Evolutionary conservation across 2,888 invertebrate species (phyloP), one percentile per base, ranked within the genome.

Genomic region (Hydriomena furcata): DNA sequence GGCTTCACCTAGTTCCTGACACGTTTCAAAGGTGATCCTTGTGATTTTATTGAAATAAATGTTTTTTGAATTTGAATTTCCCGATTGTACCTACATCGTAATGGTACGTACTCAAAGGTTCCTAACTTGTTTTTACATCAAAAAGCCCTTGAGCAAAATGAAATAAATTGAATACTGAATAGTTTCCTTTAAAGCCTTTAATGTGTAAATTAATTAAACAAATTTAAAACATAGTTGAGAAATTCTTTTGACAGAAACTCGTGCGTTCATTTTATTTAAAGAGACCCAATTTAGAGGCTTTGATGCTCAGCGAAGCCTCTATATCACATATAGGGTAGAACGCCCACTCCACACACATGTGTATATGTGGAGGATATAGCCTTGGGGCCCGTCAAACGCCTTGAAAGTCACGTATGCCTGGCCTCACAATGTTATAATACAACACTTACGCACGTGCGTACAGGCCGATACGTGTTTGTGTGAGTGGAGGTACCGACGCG

Each of bases 381-480:
- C 80, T 70, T 69, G 76, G 79, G 86, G 81, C 82, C 81, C 82
- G 84, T 82, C 87, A 84, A 85, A 84, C 77, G 80, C 78, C 75
- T 78, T 79, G 81, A 80, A 83, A 88, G 87, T 85, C 88, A 89
- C 89, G 88, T 87, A 84, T 84, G 85, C 79, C 74, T 80, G 79
- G 84, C 78, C 82, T 82, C 81, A 79, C 83, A 79, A 87, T 87
- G 82, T 88, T 89, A 88, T 86, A 87, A 87, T 86, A 86, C 61
- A 77, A 87, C 86, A 87, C 86, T 85, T 84, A 88, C 87, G 84
- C 82, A 84, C 79, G 77, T 69, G 76, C 74, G 68, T 73, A 67
- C 31, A 27, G 24, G 61, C 55, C 62, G 62, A 63, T 68, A 58
- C 59, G 60, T 61, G 60, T 60, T 65, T 68, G 65, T 62, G 68